phyloP scores from a whole-genome alignment of 2,113 vertebrate genomes.

The Oxyura jamaicensis region DNA sequence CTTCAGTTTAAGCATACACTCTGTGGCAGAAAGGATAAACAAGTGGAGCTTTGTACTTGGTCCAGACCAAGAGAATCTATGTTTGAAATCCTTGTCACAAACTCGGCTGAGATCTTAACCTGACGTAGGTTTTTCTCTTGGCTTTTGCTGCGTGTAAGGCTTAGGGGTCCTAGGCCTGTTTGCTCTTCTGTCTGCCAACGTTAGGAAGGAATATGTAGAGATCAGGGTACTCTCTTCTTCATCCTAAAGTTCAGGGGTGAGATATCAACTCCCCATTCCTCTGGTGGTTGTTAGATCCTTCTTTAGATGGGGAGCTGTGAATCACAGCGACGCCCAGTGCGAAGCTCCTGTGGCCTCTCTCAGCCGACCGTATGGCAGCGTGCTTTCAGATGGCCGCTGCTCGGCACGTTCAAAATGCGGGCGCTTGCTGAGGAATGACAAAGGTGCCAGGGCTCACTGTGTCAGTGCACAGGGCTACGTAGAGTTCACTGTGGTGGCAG shows the following conservation, averaged over 20 bases:
- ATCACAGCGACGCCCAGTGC: neutral
- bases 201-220: neutral
- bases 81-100: neutral
- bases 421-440: neutral
- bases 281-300: neutral
- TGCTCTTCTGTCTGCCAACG: neutral
- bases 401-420: neutral
- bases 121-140: slow-evolving; percentile 15
- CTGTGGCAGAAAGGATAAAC: slow-evolving; percentile 54
- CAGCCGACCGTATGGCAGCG: neutral
- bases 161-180: neutral
- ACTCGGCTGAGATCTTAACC: neutral
- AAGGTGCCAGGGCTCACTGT: neutral
- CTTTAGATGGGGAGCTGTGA: neutral
- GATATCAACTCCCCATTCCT: neutral
- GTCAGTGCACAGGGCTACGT: neutral
- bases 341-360: neutral
- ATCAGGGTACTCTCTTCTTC: neutral
- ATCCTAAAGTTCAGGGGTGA: neutral
- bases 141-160: neutral
- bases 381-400: neutral
- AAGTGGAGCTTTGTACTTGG: slow-evolving; percentile 64
- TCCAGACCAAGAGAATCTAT: slow-evolving; percentile 2
- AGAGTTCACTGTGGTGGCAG: neutral
- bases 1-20: neutral